phyloP scores from a whole-genome alignment of 2,888 invertebrate genomes.

The Eristalis intricaria region DNA sequence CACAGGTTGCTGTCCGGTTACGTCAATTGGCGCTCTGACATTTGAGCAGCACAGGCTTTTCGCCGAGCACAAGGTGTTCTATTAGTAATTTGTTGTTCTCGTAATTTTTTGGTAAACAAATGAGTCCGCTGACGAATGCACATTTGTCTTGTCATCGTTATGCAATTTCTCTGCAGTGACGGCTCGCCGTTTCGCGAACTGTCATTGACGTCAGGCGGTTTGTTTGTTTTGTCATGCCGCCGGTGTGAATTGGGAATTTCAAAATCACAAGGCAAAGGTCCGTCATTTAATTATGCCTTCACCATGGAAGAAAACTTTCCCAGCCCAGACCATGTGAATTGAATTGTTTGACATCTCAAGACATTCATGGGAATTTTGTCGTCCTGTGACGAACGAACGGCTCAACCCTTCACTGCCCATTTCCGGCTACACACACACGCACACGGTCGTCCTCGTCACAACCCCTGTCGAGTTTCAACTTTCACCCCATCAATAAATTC shows the following conservation, averaged over 20 bases:
- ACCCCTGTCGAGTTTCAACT: slow-evolving; percentile 48
- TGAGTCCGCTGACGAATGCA: neutral
- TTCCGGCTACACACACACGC: neutral
- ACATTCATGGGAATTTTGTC: slow-evolving; percentile 24
- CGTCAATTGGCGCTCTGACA: slow-evolving; percentile 21
- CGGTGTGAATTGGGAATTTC: too few relatives aligned
- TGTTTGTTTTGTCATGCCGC: neutral
- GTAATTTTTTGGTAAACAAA: slow-evolving; percentile 5
- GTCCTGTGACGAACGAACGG: too few relatives aligned
- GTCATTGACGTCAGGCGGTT: neutral
- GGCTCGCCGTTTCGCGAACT: neutral
- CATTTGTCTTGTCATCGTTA: neutral
- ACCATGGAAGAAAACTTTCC: neutral
- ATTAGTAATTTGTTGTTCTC: slow-evolving; percentile 5
- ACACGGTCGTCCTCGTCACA: too few relatives aligned
- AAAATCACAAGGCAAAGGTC: too few relatives aligned
- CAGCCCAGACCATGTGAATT: slow-evolving; percentile 11
- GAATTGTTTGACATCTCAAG: slow-evolving; percentile 40
- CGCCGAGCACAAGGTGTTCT: slow-evolving; percentile 18
- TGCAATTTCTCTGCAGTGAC: neutral
- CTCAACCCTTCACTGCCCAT: neutral
- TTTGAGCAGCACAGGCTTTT: neutral
- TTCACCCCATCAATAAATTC: slow-evolving; percentile 69
- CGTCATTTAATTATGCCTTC: neutral
- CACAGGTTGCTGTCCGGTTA: slow-evolving; percentile 15